These are phyloP conservation scores for Sisor rabdophorus DNA, from an alignment of 2,113 vertebrate species.

Conservation along the genomic window DNA sequence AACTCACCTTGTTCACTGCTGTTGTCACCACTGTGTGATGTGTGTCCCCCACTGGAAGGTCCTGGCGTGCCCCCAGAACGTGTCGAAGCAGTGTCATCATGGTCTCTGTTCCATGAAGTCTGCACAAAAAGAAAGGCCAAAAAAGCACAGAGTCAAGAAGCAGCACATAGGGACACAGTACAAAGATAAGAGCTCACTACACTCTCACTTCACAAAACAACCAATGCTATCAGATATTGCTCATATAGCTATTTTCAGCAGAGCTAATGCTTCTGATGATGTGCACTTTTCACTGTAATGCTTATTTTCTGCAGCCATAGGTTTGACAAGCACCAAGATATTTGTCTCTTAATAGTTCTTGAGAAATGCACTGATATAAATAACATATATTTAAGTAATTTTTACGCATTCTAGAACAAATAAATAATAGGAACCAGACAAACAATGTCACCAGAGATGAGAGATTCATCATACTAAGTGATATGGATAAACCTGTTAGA, in stretches of 20 bases:
- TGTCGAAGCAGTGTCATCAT: constrained; percentile 95
- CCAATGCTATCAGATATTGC: constrained; percentile 40
- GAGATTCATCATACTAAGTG: constrained; percentile 59
- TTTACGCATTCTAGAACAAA: not conserved
- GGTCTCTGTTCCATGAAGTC: constrained; percentile 99
- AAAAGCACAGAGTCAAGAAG: constrained; percentile 27
- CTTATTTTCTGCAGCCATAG: not conserved
- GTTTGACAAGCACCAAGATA: not conserved
- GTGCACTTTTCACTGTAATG: constrained; percentile 3
- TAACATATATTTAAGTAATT: not conserved
- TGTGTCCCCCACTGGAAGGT: constrained; percentile 96
- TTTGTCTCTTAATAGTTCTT: not conserved
- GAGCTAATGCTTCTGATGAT: not conserved
- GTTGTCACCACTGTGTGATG: constrained; percentile 98
- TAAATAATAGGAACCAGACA: not conserved
- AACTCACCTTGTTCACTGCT: constrained; percentile 97
- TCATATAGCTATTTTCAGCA: constrained; percentile 19
- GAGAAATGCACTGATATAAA: not conserved
- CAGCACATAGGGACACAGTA: constrained; percentile 30
- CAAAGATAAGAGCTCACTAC: constrained; percentile 36
- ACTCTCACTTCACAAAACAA: constrained; percentile 33
- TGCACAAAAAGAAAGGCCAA: constrained; percentile 52
- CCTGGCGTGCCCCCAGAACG: constrained; percentile 95
- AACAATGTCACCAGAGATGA: constrained; percentile 61
- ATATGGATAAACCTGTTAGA: constrained; percentile 22